A percentile compares a stretch with the other conserved stretches of the same genome.
These are phyloP conservation scores for Macrochelys suwanniensis DNA, from an alignment of 2,797 vertebrate genomes.

Conservation along the genomic window DNA sequence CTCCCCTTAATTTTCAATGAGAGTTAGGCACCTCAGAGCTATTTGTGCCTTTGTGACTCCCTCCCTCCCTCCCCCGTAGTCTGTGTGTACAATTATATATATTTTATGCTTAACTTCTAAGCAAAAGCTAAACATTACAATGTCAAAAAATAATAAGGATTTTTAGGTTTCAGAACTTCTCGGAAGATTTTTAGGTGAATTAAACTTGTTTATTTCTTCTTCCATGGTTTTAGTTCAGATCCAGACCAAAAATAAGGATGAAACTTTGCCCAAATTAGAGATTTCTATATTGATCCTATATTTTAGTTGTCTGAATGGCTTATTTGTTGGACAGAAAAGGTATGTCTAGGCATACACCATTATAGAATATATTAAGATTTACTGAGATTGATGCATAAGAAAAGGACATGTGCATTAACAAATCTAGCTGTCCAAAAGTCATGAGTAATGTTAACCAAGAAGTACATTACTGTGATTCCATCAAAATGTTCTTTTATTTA, in stretches of 20 bases:
- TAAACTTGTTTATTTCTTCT: constrained; percentile 14
- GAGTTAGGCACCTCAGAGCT: neutral
- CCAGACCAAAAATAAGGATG: neutral
- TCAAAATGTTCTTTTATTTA: constrained; percentile 84
- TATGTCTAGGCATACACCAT: constrained; percentile 69
- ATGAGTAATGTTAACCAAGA: constrained; percentile 77
- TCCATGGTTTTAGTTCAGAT: neutral
- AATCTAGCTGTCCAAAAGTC: constrained; percentile 76
- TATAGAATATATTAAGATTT: constrained; percentile 66
- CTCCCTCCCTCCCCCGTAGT: neutral
- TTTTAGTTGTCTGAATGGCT: constrained; percentile 37
- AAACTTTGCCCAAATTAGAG: neutral
- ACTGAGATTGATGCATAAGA: constrained; percentile 68
- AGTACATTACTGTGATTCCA: constrained; percentile 77
- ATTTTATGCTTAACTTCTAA: neutral
- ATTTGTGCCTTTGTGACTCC: neutral
- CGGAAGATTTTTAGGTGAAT: neutral
- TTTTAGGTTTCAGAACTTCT: neutral
- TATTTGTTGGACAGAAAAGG: constrained; percentile 59
- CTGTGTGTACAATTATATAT: neutral
- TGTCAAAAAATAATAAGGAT: neutral
- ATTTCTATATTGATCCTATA: constrained; percentile 33
- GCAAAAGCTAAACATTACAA: neutral
- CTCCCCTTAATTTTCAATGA: neutral
- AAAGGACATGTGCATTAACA: constrained; percentile 76